Base-by-base conservation (phyloP, 1,140 invertebrate genomes). In the Glomeris maerens region DNA sequence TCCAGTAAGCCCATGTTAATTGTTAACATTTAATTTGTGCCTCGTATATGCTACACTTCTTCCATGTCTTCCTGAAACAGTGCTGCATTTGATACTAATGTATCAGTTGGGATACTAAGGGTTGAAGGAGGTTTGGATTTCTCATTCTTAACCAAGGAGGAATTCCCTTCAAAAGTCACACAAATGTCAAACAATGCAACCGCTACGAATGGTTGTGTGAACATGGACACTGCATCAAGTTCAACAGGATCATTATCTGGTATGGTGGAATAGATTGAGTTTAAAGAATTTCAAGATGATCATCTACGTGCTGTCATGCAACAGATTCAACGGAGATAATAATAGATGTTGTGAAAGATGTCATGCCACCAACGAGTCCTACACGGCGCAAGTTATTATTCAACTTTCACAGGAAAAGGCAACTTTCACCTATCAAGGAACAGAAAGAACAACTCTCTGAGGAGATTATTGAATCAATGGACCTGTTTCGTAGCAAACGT, bases 71-170 rank as follows among this genome's bases (percentile, higher is more conserved):
- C 38, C 38, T 72, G 70, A 62, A 13, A 17, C 58, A 75, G 70
- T 62, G 71, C 73, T 62, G 70, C 73, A 3, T 76, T 78, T 64
- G 71, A 77, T 57, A 58, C 68, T 42, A 65, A 73, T 47, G 64
- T 69, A 62, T 71, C 74, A 20, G 64, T 78, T 22, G 72, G 71
- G 25, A 69, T 78, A 39, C 54, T 78, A 2, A 56, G 74, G 28
- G 52, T 73, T 14, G 56, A 63, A 47, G 67, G 68, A 53, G 71
- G 73, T 1, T 60, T 75, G 42, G 68, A 69, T 60, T 56, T 60
- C 46, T 5, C 5, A 22, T 20, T 28, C 4, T 50, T 50, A 22
- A 7, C 21, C 2, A 42, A 50, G 7, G 49, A 27, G 28, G n/a
- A n/a, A n/a, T n/a, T n/a, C n/a, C n/a, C n/a, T n/a, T n/a, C n/a